Conservation (phyloP, 1,140 invertebrate genomes). For the Druon quercuslanigerum region DNA sequence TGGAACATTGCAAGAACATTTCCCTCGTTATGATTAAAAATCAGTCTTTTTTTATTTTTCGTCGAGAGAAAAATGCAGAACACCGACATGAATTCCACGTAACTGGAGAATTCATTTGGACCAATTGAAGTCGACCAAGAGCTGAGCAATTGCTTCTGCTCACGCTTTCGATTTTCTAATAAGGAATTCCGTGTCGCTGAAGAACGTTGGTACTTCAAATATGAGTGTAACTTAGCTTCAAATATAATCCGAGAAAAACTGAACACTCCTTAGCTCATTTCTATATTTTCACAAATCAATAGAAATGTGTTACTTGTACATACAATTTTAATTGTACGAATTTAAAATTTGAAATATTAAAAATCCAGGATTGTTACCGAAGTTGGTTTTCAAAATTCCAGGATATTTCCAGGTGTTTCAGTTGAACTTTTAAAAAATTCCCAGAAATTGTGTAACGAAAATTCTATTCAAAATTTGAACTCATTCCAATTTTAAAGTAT, state of each 20-base stretch:
- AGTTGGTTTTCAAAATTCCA: no score
- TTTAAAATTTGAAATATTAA: no score
- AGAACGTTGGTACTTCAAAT: neutral
- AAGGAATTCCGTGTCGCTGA: neutral
- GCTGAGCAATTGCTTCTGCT: neutral
- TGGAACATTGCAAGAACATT: neutral
- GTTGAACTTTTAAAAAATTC: no score
- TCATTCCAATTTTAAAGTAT: no score
- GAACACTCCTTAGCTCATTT: neutral
- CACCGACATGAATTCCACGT: conserved; percentile 22
- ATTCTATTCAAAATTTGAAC: no score
- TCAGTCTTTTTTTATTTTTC: neutral
- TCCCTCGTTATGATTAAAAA: no score
- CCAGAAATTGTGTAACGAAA: no score
- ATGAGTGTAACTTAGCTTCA: neutral
- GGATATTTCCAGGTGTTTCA: no score
- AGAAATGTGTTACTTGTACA: no score
- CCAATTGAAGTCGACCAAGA: neutral
- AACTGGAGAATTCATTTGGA: conserved; percentile 4
- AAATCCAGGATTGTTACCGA: no score
- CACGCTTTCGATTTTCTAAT: neutral
- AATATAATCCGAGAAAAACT: neutral
- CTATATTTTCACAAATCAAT: neutral
- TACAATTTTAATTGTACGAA: no score
- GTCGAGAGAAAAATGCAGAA: neutral